Base-by-base conservation (phyloP, 1,140 invertebrate genomes). In the Micrasema longulum region DNA sequence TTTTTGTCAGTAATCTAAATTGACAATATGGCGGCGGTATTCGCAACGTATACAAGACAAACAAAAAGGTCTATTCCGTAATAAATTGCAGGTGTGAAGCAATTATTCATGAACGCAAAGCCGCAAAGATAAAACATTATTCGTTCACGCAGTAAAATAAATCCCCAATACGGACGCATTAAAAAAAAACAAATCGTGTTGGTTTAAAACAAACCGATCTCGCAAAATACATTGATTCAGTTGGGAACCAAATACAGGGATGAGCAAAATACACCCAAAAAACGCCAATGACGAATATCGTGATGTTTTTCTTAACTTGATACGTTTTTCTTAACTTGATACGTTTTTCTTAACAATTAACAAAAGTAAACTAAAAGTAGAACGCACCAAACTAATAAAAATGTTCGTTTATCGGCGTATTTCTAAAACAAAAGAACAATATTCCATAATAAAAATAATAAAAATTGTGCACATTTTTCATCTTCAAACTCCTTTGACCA, bases 171-270 rank as follows among this genome's bases (percentile, higher is more conserved):
- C 55, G 55, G 38, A 35, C 38, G 60, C 60, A 47, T 63, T 63
- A 26, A 66, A 65, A 45, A 65, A 52, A 67, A 48, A 67, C 48
- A 66, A 66, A 50, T 41, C 23, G 65, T 41, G 65, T 53, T 55
- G 65, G 35, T 67, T 53, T 67, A 53, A 67, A 67, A 53, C 65
- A 38, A 67, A 53, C 50, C 65, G 65, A 67, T 67, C 36, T 67
- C 20, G 26, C 31, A 53, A 16, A 67, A 67, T 67, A 53, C 65
- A 55, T 53, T 55, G 65, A 67, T 53, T 67, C 50, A 67, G 65
- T 67, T 41, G 22, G 50, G 65, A 18, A 16, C 35, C 41, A 14
- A 26, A 11, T 3, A 16, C 55, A 60, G 55, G 55, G 55, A 6
- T 60, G 55, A 3, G 14, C 6, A n/a, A 48, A 48, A 2, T 12